Evolutionary conservation across 2,113 vertebrate species (phyloP).

Genomic region (Corythoichthys intestinalis): DNA sequence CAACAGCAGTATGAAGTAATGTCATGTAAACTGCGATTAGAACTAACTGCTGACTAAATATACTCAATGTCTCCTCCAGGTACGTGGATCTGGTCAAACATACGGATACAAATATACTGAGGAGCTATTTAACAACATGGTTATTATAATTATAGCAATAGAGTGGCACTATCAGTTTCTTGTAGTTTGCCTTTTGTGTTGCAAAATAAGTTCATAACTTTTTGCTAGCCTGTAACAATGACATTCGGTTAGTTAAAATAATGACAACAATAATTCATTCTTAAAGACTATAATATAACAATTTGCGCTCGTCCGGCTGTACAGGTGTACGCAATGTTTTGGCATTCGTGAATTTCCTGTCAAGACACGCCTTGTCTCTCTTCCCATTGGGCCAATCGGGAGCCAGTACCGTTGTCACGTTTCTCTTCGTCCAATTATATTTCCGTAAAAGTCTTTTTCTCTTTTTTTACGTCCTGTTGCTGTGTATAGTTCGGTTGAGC

Average conservation of each 20-base stretch:
- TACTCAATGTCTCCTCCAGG: no score
- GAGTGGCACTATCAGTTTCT: not conserved
- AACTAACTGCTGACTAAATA: no score
- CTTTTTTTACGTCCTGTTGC: slow-evolving; percentile 36
- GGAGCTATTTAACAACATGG: not conserved
- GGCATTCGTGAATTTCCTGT: not conserved
- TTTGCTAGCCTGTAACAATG: not conserved
- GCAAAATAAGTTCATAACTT: not conserved
- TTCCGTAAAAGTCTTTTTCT: slow-evolving; percentile 27
- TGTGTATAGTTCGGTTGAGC: slow-evolving; percentile 74
- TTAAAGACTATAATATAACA: no score
- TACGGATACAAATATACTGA: not conserved
- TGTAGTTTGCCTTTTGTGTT: not conserved
- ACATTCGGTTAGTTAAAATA: not conserved
- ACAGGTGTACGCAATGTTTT: not conserved
- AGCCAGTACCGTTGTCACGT: slow-evolving; percentile 4
- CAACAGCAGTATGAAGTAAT: no score
- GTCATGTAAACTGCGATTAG: no score
- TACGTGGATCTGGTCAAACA: not conserved
- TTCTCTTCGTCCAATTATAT: slow-evolving; percentile 51
- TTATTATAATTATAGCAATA: not conserved
- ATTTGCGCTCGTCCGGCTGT: not conserved
- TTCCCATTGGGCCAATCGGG: slow-evolving; percentile 47
- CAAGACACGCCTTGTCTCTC: slow-evolving; percentile 6
- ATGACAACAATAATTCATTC: no score